These are phyloP conservation scores for Labeo catla DNA, from an alignment of 2,113 vertebrate genomes.

Conservation along the genomic window DNA sequence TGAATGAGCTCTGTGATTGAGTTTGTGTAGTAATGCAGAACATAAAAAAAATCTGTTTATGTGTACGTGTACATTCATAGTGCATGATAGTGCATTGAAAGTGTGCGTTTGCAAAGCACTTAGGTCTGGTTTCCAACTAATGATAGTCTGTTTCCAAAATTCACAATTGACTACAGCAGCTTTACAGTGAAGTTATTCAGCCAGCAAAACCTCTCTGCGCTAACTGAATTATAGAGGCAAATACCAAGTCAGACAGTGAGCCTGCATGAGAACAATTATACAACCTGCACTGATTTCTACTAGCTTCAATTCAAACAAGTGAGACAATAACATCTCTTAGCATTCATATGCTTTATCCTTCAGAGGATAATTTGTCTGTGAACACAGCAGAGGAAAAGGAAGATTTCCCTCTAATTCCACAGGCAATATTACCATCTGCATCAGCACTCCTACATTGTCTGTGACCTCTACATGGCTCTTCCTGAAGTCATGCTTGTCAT, in stretches of 20 bases:
- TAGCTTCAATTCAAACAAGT: not conserved
- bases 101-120: not conserved
- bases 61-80: not conserved
- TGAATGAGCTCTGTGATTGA: slow-evolving; percentile 48
- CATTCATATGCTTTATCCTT: not conserved
- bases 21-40: slow-evolving; percentile 13
- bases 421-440: not conserved
- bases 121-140: slow-evolving; percentile 3
- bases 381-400: not conserved
- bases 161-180: slow-evolving; percentile 69
- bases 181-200: slow-evolving; percentile 65
- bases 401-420: not conserved
- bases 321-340: not conserved
- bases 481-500: not conserved
- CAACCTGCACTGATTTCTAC: not conserved
- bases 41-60: not conserved
- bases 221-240: slow-evolving; percentile 71
- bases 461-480: slow-evolving; percentile 41
- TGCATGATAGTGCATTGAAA: not conserved
- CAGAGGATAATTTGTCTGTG: not conserved
- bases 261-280: slow-evolving; percentile 64
- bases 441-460: slow-evolving; percentile 15
- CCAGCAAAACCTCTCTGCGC: slow-evolving; percentile 71
- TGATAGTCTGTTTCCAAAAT: not conserved
- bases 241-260: slow-evolving; percentile 69